A percentile compares a stretch with the other conserved stretches of the same genome.
phyloP scores from a whole-genome alignment of 2,888 invertebrate species.

The Noctua janthe region DNA sequence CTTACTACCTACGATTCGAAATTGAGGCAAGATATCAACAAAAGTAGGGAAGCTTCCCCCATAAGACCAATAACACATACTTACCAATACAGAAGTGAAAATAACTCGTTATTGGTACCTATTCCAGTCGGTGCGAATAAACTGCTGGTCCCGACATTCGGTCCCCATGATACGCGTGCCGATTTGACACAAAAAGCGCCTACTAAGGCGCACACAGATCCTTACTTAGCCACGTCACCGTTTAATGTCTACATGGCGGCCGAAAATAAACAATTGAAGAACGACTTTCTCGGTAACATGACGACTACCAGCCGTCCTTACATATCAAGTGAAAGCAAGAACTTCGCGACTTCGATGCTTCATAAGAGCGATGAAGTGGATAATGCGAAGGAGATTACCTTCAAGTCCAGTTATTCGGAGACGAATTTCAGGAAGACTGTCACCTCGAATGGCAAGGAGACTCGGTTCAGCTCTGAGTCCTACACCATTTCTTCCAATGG shows the following conservation, averaged over 20 bases:
- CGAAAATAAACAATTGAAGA: slow-evolving; percentile 87
- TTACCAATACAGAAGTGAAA: slow-evolving; percentile 86
- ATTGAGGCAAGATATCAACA: slow-evolving; percentile 93
- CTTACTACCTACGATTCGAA: slow-evolving; percentile 96
- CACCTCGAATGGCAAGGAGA: slow-evolving; percentile 82
- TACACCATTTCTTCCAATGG: slow-evolving; percentile 88
- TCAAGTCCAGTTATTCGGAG: slow-evolving; percentile 88
- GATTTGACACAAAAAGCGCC: slow-evolving; percentile 89
- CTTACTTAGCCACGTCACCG: slow-evolving; percentile 83
- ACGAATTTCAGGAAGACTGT: slow-evolving; percentile 86
- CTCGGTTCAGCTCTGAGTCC: slow-evolving; percentile 81
- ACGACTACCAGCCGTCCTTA: slow-evolving; percentile 85
- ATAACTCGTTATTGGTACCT: slow-evolving; percentile 85
- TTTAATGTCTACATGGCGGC: slow-evolving; percentile 88
- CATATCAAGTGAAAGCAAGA: slow-evolving; percentile 84
- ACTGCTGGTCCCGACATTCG: slow-evolving; percentile 89
- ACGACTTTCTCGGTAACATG: slow-evolving; percentile 89
- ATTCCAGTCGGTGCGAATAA: slow-evolving; percentile 89
- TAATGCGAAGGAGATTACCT: slow-evolving; percentile 83
- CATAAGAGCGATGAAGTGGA: slow-evolving; percentile 87
- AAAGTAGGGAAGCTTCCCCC: slow-evolving; percentile 93
- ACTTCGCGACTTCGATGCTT: slow-evolving; percentile 85
- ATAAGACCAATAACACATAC: slow-evolving; percentile 91
- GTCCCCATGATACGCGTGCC: slow-evolving; percentile 86
- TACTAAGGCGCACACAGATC: slow-evolving; percentile 88